phyloP scores from a whole-genome alignment of 2,888 invertebrate genomes.

The Vesta saturnalis region DNA sequence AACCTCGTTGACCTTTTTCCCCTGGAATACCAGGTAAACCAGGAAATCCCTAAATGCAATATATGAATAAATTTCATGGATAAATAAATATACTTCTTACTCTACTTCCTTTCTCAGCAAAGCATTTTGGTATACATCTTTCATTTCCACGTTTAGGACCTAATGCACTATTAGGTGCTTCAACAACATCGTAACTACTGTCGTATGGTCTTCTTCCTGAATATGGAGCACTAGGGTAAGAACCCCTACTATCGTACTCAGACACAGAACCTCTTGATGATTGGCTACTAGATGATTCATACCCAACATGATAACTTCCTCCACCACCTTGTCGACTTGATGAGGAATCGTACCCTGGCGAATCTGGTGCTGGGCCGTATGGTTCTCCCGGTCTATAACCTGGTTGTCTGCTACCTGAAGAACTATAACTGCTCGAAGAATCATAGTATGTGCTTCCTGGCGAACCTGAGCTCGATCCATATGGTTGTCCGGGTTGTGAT shows the following conservation, averaged over 20 bases:
- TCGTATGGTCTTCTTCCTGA: constrained; percentile 55
- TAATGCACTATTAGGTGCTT: constrained; percentile 60
- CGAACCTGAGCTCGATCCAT: too few relatives aligned
- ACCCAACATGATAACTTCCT: not conserved
- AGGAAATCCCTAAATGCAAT: constrained; percentile 73
- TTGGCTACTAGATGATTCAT: constrained; percentile 3
- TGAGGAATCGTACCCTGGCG: not conserved
- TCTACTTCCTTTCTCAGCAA: constrained; percentile 86
- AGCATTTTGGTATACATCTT: constrained; percentile 85
- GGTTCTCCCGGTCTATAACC: too few relatives aligned
- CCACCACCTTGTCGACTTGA: not conserved
- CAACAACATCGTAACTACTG: constrained; percentile 64
- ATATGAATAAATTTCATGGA: constrained; percentile 5
- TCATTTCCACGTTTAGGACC: constrained; percentile 67
- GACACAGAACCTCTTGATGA: not conserved
- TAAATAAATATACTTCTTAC: constrained; percentile 60
- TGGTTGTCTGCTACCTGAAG: not conserved
- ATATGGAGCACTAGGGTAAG: constrained; percentile 54
- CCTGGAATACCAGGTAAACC: constrained; percentile 79
- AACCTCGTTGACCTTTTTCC: constrained; percentile 79
- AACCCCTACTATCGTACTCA: constrained; percentile 54
- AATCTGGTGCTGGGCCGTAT: not conserved
- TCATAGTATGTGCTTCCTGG: too few relatives aligned
- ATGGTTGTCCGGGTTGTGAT: too few relatives aligned
- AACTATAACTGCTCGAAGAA: not conserved